Conservation (phyloP, 1,140 invertebrate genomes). For the Cydia splendana region DNA sequence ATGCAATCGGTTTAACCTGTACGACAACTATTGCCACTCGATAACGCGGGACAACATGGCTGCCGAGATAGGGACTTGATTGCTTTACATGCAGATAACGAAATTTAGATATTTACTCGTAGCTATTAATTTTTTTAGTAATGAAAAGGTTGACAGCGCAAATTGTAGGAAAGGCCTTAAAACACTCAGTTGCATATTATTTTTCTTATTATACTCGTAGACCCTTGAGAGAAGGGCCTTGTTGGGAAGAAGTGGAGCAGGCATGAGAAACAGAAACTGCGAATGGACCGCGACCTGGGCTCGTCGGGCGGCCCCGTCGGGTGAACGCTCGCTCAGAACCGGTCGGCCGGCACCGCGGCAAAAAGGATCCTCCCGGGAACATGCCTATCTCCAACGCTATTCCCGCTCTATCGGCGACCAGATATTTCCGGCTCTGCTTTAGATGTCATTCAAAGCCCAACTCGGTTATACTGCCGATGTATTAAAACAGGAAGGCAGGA, state of each 20-base stretch:
- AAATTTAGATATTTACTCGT: neutral
- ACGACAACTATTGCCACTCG: conserved; percentile 34
- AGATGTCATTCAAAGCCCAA: conserved; percentile 38
- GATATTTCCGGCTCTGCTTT: conserved; percentile 60
- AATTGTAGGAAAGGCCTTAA: too few relatives aligned
- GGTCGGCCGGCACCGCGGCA: conserved; percentile 61
- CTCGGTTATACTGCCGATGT: neutral
- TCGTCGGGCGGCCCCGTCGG: conserved; percentile 39
- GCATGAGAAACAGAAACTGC: neutral
- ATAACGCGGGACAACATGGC: conserved; percentile 23
- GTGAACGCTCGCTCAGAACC: conserved; percentile 74
- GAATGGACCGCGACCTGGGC: conserved; percentile 4
- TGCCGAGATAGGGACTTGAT: neutral
- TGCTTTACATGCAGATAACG: conserved; percentile 6
- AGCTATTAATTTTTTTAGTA: too few relatives aligned
- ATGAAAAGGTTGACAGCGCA: neutral
- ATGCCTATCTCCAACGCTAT: conserved; percentile 43
- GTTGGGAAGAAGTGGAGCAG: neutral
- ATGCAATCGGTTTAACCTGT: conserved; percentile 46
- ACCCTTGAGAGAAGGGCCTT: too few relatives aligned
- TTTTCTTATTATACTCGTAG: too few relatives aligned
- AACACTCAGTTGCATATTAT: too few relatives aligned
- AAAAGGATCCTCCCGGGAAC: conserved; percentile 69
- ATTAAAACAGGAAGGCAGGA: conserved; percentile 21
- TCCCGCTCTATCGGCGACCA: conserved; percentile 50